phyloP scores from a whole-genome alignment of 2,113 vertebrate genomes.

The Danio rerio region GRCz12tu NC_133186.1:20632001-20632500 shows the following conservation, averaged over 20 bases:
- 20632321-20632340: constrained; percentile 95
- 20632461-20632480: constrained; percentile 72
- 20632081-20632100: constrained; percentile 65
- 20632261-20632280: constrained; percentile 70
- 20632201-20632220: constrained; percentile 89
- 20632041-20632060: constrained; percentile 93
- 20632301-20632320: constrained; percentile 90
- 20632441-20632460: constrained; percentile 71
- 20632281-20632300: constrained; percentile 77
- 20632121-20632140: constrained; percentile 76
- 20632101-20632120: constrained; percentile 66
- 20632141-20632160: constrained; percentile 96
- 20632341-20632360: constrained; percentile 79
- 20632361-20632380: constrained; percentile 58
- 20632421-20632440: constrained; percentile 80
- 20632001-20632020: constrained; percentile 87
- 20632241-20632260: constrained; percentile 66
- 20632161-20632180: constrained; percentile 92
- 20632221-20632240: constrained; percentile 87
- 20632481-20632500: constrained; percentile 85
- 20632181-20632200: constrained; percentile 83
- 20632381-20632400: constrained; percentile 62
- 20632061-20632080: constrained; percentile 58
- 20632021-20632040: constrained; percentile 97
- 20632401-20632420: constrained; percentile 66